Evolutionary conservation across 2,888 invertebrate species (phyloP), one percentile per base, ranked within the genome.

Genomic region (Notodonta dromedarius): DNA sequence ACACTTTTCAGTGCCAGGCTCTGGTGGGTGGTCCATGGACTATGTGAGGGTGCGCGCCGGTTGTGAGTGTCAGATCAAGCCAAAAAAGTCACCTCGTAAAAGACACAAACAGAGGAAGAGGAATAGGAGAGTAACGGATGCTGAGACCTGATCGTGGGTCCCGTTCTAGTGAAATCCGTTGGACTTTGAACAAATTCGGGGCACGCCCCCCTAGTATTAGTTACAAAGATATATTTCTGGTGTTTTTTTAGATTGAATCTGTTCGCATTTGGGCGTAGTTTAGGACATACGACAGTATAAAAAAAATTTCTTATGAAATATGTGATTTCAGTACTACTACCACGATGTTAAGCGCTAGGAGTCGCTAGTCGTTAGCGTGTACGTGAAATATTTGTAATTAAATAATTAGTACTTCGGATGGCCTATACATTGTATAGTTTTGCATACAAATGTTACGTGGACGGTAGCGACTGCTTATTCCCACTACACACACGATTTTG

Each of bases 1-100:
- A 51, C 87, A 89, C 63, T 89, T 91, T 77, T 85, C 90, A 2
- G 90, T 95, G 70, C 94, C 95, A 1, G 94, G 94, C 2, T 92
- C 93, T 5, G 94, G 91, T 4, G 94, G 94, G 60, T 97, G 96
- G 96, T 95, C 96, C 66, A 93, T 98, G 89, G 97, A 97, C 92
- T 97, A 97, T 90, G 97, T 98, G 77, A 94, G 94, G 77, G 95
- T 98, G 66, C 94, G 97, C 63, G 96, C 97, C 73, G 98, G 98
- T 50, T 98, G 98, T 90, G 95, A 96, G 80, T 98, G 98, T 89
- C 96, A 96, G 85, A 94, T 97, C 67, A 94, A 92, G 79, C 95
- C 95, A 67, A 94, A 92, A 79, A 95, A 93, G 80, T 94, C 94
- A 71, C 61, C 75, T 52, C 79, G 82, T 40, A 76, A 87, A 73